Evolutionary conservation across 30 jellyfish, hydroid and myxozoan genomes (phyloP), one percentile per base, ranked within the genome.

Genomic region (Phacellophora camtschatica): DNA sequence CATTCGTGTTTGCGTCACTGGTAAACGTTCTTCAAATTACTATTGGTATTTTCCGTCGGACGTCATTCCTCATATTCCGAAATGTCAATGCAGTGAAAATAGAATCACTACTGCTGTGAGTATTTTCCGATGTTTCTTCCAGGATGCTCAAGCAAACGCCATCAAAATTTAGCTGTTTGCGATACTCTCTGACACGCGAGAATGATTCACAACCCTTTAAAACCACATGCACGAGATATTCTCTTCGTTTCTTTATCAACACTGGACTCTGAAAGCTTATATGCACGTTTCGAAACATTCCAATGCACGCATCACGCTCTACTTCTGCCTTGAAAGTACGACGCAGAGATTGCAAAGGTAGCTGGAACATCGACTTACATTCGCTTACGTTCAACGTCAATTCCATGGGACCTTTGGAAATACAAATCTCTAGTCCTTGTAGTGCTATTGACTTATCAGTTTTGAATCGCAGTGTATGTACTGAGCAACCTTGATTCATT

Each of bases 41-140:
- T 15, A 80, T 80, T 18, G 91, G 91, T 28, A 80, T 66, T 31
- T 80, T 80, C 3, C 91, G 72, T 33, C 91, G 51, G 2, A 80
- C 79, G 19, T 30, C 73, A 39, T 51, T 49, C 3, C 31, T 66
- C 16, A 80, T 70, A 41, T 35, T 80, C 36, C 84, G 35, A 55
- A 80, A 80, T n/a, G 77, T 80, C 35, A 80, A 30, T 11, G 91
- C 91, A 13, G 91, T 80, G 28, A 80, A 80, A 7, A 65, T 65
- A 10, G 91, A 77, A 11, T 24, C 74, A 28, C 41, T 2, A 9
- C 20, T 1, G 49, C 73, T 31, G 10, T 5, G 16, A 24, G 5
- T 3, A 39, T 76, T 20, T 16, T 19, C 32, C 0, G 83, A 66
- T 20, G 31, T 41, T n/a, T 51, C 18, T 43, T 41, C 48, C 12